Evolutionary conservation across 2,888 invertebrate genomes (phyloP).

Genomic region (Chorisops tibialis): DNA sequence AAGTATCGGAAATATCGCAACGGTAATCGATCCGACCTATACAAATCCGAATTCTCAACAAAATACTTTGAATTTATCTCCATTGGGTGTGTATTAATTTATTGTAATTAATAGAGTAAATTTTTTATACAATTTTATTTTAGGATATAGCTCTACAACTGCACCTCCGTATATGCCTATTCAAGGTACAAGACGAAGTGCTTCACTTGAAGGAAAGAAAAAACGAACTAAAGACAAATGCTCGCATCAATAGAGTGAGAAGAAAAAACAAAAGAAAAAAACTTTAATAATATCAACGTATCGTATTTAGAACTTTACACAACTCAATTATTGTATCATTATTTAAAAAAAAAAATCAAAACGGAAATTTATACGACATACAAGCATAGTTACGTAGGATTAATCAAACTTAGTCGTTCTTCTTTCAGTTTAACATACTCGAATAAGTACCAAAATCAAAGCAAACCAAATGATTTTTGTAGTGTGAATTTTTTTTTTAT

Average conservation of each 20-base stretch:
- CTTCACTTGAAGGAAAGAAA: slow-evolving; percentile 61
- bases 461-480: no score
- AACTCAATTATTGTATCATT: no score
- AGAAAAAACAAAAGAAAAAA: background rate
- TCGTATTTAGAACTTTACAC: no score
- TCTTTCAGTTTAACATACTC: no score
- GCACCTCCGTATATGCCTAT: slow-evolving; percentile 75
- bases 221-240: slow-evolving; percentile 60
- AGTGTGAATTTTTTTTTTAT: no score
- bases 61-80: slow-evolving; percentile 42
- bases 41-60: slow-evolving; percentile 36
- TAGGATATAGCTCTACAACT: slow-evolving; percentile 55
- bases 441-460: no score
- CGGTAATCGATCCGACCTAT: slow-evolving; percentile 65
- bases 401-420: no score
- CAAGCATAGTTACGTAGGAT: no score
- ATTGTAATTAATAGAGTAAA: background rate
- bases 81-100: slow-evolving; percentile 25
- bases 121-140: slow-evolving; percentile 37
- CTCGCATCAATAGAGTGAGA: slow-evolving; percentile 57
- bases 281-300: no score
- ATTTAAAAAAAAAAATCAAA: no score
- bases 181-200: slow-evolving; percentile 68
- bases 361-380: no score
- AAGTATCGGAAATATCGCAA: slow-evolving; percentile 58